These are phyloP conservation scores for Naja naja DNA, from an alignment of 2,113 vertebrate species.

Conservation along the genomic window DNA sequence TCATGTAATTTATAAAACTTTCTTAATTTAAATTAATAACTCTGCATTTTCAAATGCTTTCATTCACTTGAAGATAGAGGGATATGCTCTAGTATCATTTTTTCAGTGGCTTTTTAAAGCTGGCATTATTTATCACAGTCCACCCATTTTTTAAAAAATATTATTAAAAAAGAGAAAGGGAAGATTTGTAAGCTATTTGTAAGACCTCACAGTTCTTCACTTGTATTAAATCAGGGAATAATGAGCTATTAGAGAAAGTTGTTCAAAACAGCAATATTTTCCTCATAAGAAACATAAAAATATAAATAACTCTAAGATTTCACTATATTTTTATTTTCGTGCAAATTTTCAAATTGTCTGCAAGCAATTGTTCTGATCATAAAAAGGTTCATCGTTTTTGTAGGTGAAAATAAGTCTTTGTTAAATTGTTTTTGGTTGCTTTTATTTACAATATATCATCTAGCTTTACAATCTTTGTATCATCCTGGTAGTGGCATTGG, in stretches of 20 bases:
- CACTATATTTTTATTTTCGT: not conserved
- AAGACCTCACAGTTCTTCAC: not conserved
- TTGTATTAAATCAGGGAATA: not conserved
- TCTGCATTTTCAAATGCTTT: not conserved
- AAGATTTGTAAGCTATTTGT: not conserved
- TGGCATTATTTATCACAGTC: not conserved
- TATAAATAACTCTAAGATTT: not conserved
- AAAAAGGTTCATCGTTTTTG: not conserved
- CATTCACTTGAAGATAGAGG: not conserved
- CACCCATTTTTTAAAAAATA: not conserved
- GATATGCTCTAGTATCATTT: not conserved
- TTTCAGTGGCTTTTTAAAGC: not conserved
- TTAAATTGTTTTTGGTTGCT: not conserved
- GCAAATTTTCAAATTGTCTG: not conserved
- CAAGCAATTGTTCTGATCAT: not conserved
- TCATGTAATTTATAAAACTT: not conserved
- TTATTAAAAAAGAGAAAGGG: not conserved
- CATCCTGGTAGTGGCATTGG: conserved; percentile 5
- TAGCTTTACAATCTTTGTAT: not conserved
- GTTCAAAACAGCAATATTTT: not conserved
- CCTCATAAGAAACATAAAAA: not conserved
- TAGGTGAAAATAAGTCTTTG: not conserved
- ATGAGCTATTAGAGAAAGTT: not conserved
- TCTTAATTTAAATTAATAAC: not conserved
- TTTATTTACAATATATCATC: conserved; percentile 26